A percentile compares a stretch with the other conserved stretches of the same genome.
phyloP scores from a whole-genome alignment of 2,797 vertebrate genomes.

The Siniperca undulata region DNA sequence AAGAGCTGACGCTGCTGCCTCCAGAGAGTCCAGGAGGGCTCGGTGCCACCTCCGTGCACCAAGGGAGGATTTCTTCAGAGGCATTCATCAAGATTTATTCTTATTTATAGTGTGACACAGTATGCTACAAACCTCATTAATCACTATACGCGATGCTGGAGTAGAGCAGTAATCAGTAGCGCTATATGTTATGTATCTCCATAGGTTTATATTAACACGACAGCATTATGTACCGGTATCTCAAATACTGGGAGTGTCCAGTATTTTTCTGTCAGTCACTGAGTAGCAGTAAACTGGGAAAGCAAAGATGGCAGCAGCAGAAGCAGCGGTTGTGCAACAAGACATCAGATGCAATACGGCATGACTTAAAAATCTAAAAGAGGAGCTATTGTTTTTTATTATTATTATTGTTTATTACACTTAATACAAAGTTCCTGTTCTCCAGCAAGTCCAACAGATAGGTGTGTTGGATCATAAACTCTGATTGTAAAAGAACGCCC shows the following conservation, averaged over 20 bases:
- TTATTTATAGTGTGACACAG: neutral
- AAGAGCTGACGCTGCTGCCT: conserved; percentile 63
- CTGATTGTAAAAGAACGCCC: neutral
- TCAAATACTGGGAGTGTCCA: fast-evolving
- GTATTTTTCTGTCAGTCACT: neutral
- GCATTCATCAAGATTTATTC: neutral
- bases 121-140: neutral
- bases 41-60: conserved; percentile 55
- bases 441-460: too few relatives aligned
- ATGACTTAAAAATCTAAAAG: neutral
- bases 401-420: too few relatives aligned
- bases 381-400: neutral
- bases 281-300: neutral
- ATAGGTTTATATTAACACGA: neutral
- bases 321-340: conserved; percentile 4
- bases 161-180: neutral
- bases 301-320: neutral
- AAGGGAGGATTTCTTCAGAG: conserved; percentile 36
- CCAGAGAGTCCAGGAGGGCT: conserved; percentile 46
- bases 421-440: neutral
- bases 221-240: neutral
- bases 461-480: too few relatives aligned
- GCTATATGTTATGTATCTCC: neutral
- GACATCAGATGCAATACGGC: neutral
- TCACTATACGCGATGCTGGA: neutral